Base-by-base conservation (phyloP, 2,113 vertebrate genomes). In the Rhinoderma darwinii region DNA sequence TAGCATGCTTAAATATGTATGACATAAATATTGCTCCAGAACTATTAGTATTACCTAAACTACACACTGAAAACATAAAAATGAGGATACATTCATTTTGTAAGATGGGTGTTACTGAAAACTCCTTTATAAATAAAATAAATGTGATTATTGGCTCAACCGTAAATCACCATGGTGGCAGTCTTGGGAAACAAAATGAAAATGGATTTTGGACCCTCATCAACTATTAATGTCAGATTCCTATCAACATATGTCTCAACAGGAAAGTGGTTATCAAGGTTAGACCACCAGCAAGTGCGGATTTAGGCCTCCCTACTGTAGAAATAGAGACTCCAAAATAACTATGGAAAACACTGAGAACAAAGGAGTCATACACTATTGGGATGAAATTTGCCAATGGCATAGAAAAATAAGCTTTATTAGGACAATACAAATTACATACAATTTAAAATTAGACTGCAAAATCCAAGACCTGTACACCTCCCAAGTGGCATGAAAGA, bases 211-310 rank as follows among this genome's bases (percentile, higher is more conserved):
- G 83, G 84, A 90, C 84, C 83, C 80, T 3, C 91, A 88, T 90
- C 90, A 92, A 90, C 73, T 90, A 91, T 88, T 92, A 87, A 90
- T 92, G 89, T 92, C 88, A 88, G 74, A 90, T 47, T 77, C 56
- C 88, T 87, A 44, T n/a, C 11, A 75, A 84, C 91, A 92, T 90
- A 92, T 92, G 92, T 81, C n/a, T n/a, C n/a, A n/a, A n/a, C n/a
- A n/a, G n/a, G n/a, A n/a, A n/a, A n/a, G n/a, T n/a, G n/a, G n/a
- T n/a, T n/a, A n/a, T n/a, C n/a, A n/a, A n/a, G n/a, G n/a, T n/a
- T n/a, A n/a, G n/a, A n/a, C n/a, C n/a, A n/a, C n/a, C n/a, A n/a
- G n/a, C n/a, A n/a, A n/a, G n/a, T n/a, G n/a, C n/a, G n/a, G n/a
- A n/a, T n/a, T n/a, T n/a, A n/a, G n/a, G n/a, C n/a, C n/a, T n/a